Evolutionary conservation across 1,140 invertebrate species (phyloP).

Genomic region (Anastatus disparis): DNA sequence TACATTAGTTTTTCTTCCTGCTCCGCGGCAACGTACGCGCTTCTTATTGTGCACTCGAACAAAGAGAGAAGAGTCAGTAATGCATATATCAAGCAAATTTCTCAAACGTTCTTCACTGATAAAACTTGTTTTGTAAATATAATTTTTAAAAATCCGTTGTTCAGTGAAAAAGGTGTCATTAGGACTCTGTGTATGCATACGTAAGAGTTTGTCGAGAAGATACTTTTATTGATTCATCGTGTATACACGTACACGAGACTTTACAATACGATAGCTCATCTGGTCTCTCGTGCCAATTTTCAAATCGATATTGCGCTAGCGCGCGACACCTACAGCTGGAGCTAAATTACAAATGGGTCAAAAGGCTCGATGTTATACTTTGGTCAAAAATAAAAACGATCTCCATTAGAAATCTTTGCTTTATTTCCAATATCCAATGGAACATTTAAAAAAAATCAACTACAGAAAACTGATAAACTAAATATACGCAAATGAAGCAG

Average conservation of each 20-base stretch:
- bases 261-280: neutral
- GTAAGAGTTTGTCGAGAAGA: neutral
- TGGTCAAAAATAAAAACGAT: neutral
- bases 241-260: neutral
- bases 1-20: neutral
- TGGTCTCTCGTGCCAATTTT: constrained; percentile 42
- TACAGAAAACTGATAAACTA: too few species aligned
- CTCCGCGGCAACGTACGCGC: too few species aligned
- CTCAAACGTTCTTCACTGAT: too few species aligned
- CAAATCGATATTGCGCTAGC: constrained; percentile 49
- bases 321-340: constrained; percentile 38
- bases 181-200: neutral
- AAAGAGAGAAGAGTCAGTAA: too few species aligned
- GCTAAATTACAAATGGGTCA: constrained; percentile 49
- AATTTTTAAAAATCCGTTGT: too few species aligned
- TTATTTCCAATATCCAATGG: too few species aligned
- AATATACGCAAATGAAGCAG: too few species aligned
- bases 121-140: too few species aligned
- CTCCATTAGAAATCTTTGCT: too few species aligned
- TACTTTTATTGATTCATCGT: neutral
- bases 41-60: too few species aligned
- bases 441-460: too few species aligned
- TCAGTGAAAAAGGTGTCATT: neutral
- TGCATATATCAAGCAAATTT: too few species aligned
- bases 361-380: constrained; percentile 18